Percentiles rank a stretch among this genome's conserved stretches.
Evolutionary conservation across 2,797 vertebrate species (phyloP).

Genomic region (Etheostoma nigrum): DNA sequence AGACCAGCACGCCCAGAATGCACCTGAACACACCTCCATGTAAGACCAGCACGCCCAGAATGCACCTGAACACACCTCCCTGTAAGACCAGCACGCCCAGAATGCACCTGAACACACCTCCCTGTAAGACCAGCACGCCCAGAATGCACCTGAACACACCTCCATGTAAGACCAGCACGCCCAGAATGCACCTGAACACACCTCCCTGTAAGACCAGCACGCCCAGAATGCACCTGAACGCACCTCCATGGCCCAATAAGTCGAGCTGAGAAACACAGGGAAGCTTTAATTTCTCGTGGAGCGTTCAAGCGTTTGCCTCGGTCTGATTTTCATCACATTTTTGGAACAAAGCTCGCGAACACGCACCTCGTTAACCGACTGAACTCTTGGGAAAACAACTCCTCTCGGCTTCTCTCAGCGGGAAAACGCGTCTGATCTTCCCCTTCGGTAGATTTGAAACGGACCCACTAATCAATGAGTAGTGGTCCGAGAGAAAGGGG

Average conservation of each 20-base stretch:
- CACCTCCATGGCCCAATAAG: background rate
- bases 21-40: too few relatives aligned
- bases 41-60: too few relatives aligned
- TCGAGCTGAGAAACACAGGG: background rate
- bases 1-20: too few relatives aligned
- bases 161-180: too few relatives aligned
- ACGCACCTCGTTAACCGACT: background rate
- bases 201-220: too few relatives aligned
- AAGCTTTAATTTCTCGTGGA: background rate
- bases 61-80: too few relatives aligned
- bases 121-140: too few relatives aligned
- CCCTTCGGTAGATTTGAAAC: constrained; percentile 13
- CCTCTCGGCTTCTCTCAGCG: background rate
- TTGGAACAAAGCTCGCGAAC: background rate
- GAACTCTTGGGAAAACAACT: constrained; percentile 5
- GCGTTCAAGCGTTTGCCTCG: background rate
- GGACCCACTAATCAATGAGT: constrained; percentile 19
- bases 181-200: too few relatives aligned
- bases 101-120: too few relatives aligned
- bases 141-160: too few relatives aligned
- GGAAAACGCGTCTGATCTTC: background rate
- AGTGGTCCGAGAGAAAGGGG: constrained; percentile 22
- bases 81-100: too few relatives aligned
- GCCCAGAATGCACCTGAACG: too few relatives aligned
- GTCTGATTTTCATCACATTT: background rate